Evolutionary conservation across 2,888 invertebrate species (phyloP).

Genomic region (Ectemnius continuus): DNA sequence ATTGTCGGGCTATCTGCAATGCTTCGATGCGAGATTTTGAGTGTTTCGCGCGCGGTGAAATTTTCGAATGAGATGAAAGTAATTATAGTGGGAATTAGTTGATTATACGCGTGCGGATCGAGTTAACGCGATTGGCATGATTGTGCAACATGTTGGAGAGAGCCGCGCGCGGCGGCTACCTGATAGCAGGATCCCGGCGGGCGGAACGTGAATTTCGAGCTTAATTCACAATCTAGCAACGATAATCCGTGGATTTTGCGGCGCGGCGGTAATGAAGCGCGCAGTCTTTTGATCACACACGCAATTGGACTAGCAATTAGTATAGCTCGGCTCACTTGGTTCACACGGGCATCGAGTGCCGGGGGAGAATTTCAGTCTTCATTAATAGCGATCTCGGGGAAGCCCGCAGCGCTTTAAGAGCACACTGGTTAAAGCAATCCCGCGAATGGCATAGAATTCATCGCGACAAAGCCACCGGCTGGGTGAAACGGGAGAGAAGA

Average conservation of each 20-base stretch:
- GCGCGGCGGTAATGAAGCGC: neutral
- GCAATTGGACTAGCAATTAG: neutral
- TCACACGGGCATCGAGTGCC: constrained; percentile 8
- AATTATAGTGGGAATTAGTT: neutral
- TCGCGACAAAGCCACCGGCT: neutral
- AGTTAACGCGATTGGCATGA: too few species aligned
- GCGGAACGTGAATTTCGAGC: neutral
- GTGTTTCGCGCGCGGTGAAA: neutral
- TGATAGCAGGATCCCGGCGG: too few species aligned
- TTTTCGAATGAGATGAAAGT: neutral
- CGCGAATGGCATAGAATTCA: constrained; percentile 16
- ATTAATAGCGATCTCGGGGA: constrained; percentile 10
- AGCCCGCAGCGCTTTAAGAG: neutral
- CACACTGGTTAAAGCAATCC: too few species aligned
- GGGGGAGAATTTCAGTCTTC: constrained; percentile 15
- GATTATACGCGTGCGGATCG: neutral
- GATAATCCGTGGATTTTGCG: neutral
- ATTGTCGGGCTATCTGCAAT: too few species aligned
- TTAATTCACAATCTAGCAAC: neutral
- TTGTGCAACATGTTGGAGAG: neutral
- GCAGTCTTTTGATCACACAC: neutral
- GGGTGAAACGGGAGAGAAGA: neutral
- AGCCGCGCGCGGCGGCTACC: too few species aligned
- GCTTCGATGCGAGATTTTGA: too few species aligned
- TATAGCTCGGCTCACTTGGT: constrained; percentile 7